Conservation (phyloP, 2,888 invertebrate species). For the Tryphoninae sp. region DNA sequence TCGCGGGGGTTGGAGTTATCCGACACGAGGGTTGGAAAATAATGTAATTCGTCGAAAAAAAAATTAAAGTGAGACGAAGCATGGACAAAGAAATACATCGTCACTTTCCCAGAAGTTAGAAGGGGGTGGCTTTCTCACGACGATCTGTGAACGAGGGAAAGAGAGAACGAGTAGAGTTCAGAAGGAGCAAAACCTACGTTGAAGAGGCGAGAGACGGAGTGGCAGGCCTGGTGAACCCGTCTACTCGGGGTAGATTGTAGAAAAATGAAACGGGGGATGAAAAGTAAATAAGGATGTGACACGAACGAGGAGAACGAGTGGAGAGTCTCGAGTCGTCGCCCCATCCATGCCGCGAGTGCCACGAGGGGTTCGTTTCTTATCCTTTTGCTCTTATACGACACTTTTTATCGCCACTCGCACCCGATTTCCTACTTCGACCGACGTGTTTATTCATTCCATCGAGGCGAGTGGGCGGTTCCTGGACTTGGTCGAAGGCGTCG, state of each 20-base stretch:
- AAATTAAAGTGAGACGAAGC: constrained; percentile 39
- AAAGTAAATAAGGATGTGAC: constrained; percentile 75
- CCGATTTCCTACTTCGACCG: constrained; percentile 43
- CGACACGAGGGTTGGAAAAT: constrained; percentile 62
- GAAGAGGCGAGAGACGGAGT: constrained; percentile 55
- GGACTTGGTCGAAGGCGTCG: not conserved
- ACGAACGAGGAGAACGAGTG: constrained; percentile 66
- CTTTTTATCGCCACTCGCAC: constrained; percentile 30
- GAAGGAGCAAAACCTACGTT: constrained; percentile 40
- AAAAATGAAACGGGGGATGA: constrained; percentile 72
- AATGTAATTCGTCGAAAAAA: constrained; percentile 42
- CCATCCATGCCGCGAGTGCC: constrained; percentile 30
- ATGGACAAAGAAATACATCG: constrained; percentile 22
- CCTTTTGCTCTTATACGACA: constrained; percentile 18
- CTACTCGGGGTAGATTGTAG: constrained; percentile 66
- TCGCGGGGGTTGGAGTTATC: too few species aligned
- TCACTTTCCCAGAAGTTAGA: constrained; percentile 6
- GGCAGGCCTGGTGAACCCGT: constrained; percentile 63
- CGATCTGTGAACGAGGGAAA: not conserved
- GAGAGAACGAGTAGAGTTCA: constrained; percentile 9
- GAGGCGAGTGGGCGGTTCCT: not conserved
- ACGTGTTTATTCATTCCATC: constrained; percentile 3
- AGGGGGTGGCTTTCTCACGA: constrained; percentile 35
- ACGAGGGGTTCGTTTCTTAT: constrained; percentile 37
- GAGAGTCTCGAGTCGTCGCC: constrained; percentile 45